Evolutionary conservation across 1,140 invertebrate genomes (phyloP).

Genomic region (Neodiprion pinetum): DNA sequence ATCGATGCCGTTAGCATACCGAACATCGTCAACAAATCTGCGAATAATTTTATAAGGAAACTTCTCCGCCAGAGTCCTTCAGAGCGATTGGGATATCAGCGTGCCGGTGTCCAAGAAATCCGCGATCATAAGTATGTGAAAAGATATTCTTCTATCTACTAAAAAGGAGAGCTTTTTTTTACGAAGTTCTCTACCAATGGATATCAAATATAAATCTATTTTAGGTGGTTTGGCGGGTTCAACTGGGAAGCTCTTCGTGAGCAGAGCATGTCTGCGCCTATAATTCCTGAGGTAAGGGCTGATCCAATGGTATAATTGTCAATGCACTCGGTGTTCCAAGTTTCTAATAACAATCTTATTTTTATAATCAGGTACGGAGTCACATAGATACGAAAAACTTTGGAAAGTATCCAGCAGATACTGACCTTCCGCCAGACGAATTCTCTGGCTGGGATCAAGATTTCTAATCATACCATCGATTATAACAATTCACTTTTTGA

Average conservation of each 20-base stretch:
- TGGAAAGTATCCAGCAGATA: slow-evolving; percentile 67
- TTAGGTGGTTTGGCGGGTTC: slow-evolving; percentile 90
- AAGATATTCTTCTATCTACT: slow-evolving; percentile 41
- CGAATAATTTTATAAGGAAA: slow-evolving; percentile 85
- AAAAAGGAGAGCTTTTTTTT: slow-evolving; percentile 23
- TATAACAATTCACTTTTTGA: not conserved
- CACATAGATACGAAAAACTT: slow-evolving; percentile 67
- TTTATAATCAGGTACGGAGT: slow-evolving; percentile 53
- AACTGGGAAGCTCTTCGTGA: slow-evolving; percentile 87
- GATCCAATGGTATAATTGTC: not conserved
- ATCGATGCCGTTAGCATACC: slow-evolving; percentile 91
- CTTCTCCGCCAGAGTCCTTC: slow-evolving; percentile 87
- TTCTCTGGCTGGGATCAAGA: slow-evolving; percentile 69
- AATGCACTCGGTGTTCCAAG: too few relatives aligned
- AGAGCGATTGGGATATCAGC: slow-evolving; percentile 92
- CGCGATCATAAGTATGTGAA: slow-evolving; percentile 84
- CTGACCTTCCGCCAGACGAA: slow-evolving; percentile 67
- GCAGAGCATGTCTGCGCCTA: slow-evolving; percentile 77
- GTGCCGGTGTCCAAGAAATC: slow-evolving; percentile 90
- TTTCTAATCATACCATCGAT: slow-evolving; percentile 54
- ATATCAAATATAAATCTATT: slow-evolving; percentile 27
- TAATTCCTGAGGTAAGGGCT: slow-evolving; percentile 76
- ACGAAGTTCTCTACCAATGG: not conserved
- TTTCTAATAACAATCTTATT: not conserved
- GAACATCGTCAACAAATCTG: slow-evolving; percentile 77